Percentiles rank a stretch among this genome's conserved stretches.
These are phyloP conservation scores for Ptychadena robeensis DNA, from an alignment of 2,797 vertebrate genomes.

Conservation along the genomic window DNA sequence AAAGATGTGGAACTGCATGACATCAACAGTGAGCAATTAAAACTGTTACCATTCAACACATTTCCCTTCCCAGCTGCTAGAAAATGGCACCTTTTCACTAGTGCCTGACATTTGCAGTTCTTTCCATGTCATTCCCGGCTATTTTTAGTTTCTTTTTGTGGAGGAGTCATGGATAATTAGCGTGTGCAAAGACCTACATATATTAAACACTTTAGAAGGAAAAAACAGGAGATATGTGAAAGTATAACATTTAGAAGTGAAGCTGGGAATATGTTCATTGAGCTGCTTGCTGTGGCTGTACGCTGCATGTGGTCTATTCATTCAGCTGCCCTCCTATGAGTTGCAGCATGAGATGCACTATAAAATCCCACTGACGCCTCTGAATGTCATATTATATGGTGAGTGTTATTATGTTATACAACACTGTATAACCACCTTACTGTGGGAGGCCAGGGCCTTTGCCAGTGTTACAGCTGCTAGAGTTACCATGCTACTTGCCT, in stretches of 20 bases:
- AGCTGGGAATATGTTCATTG: conserved; percentile 42
- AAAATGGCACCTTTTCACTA: conserved; percentile 59
- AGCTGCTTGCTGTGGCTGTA: not conserved
- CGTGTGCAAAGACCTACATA: conserved; percentile 60
- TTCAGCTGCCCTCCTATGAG: not conserved
- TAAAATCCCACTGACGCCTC: not conserved
- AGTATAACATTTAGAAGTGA: conserved; percentile 57
- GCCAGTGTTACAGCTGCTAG: not conserved
- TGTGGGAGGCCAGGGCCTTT: not conserved
- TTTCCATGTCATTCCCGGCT: conserved; percentile 62
- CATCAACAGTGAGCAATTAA: conserved; percentile 63
- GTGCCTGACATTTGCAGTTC: conserved; percentile 59
- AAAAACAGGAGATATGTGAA: conserved; percentile 48
- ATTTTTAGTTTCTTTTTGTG: conserved; percentile 62
- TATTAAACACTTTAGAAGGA: conserved; percentile 58
- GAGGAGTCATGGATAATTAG: conserved; percentile 61
- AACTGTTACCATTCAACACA: conserved; percentile 57
- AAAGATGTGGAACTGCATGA: conserved; percentile 53
- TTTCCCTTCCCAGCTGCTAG: conserved; percentile 54
- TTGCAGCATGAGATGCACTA: not conserved
- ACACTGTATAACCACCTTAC: not conserved
- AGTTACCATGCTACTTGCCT: too few species aligned
- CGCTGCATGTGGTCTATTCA: not conserved
- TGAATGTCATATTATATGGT: not conserved
- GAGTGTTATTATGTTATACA: not conserved